Evolutionary conservation across 2,797 vertebrate species (phyloP).

Genomic region (Brotula barbata): DNA sequence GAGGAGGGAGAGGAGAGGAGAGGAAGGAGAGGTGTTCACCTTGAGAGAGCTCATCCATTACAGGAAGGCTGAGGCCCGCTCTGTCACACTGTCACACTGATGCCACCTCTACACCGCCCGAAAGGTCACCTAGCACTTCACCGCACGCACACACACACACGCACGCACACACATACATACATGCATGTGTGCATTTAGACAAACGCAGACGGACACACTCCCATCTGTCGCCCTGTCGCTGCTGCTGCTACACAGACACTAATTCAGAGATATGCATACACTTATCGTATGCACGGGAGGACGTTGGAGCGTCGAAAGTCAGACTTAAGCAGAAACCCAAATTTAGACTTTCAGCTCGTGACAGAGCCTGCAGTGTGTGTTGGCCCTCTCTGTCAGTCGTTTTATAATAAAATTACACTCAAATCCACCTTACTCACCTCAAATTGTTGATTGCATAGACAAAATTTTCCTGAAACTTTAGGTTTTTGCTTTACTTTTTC

Average conservation of each 20-base stretch:
- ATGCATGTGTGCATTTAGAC: constrained; percentile 43
- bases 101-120: constrained; percentile 73
- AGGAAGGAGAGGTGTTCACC: constrained; percentile 75
- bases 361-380: too few relatives aligned
- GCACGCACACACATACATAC: constrained; percentile 3
- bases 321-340: constrained; percentile 4
- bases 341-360: too few relatives aligned
- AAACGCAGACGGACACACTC: constrained; percentile 56
- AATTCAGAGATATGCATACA: constrained; percentile 44
- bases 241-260: constrained; percentile 44
- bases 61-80: constrained; percentile 76
- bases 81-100: constrained; percentile 83
- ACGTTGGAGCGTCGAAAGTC: constrained; percentile 7
- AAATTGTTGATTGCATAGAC: too few relatives aligned
- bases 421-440: too few relatives aligned
- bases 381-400: too few relatives aligned
- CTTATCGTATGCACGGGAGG: constrained; percentile 10
- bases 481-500: too few relatives aligned
- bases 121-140: constrained; percentile 81
- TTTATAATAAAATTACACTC: too few relatives aligned
- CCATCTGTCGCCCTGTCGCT: constrained; percentile 63
- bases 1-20: constrained; percentile 27
- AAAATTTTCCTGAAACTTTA: too few relatives aligned
- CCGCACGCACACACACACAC: constrained; percentile 44
- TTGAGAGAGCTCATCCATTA: constrained; percentile 85